Percentiles rank a stretch among this genome's conserved stretches.
These are phyloP conservation scores for Ptychoptera contaminata DNA, from an alignment of 2,888 invertebrate genomes.

Conservation along the genomic window DNA sequence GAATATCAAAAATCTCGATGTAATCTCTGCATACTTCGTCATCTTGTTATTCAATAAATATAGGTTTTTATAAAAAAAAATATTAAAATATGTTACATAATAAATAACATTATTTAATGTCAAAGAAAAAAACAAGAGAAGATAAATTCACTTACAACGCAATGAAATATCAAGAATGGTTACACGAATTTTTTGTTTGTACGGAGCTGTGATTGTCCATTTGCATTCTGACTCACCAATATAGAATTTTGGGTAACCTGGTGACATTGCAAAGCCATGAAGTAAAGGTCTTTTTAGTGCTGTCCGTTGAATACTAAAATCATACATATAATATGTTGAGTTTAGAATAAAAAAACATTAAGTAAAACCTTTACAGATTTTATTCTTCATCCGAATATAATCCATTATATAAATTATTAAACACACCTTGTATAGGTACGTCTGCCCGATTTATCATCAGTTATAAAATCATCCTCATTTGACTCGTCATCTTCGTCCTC, in stretches of 20 bases:
- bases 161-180: constrained; percentile 54
- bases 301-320: constrained; percentile 14
- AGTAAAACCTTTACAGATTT: no score
- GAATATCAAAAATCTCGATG: constrained; percentile 14
- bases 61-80: background rate
- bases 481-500: constrained; percentile 7
- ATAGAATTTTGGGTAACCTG: constrained; percentile 62
- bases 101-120: background rate
- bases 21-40: constrained; percentile 14
- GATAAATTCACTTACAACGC: constrained; percentile 38
- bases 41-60: constrained; percentile 7
- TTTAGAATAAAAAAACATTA: no score
- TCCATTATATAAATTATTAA: background rate
- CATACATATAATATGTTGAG: constrained; percentile 1
- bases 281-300: constrained; percentile 13
- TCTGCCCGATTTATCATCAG: constrained; percentile 1
- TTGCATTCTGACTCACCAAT: constrained; percentile 47
- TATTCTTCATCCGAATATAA: no score
- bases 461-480: constrained; percentile 4
- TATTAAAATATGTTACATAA: background rate
- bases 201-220: constrained; percentile 46
- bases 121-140: background rate
- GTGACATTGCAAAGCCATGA: constrained; percentile 49
- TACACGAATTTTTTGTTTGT: constrained; percentile 45
- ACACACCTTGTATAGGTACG: background rate